Evolutionary conservation across 2,113 vertebrate genomes (phyloP).

Genomic region (Menura novaehollandiae): DNA sequence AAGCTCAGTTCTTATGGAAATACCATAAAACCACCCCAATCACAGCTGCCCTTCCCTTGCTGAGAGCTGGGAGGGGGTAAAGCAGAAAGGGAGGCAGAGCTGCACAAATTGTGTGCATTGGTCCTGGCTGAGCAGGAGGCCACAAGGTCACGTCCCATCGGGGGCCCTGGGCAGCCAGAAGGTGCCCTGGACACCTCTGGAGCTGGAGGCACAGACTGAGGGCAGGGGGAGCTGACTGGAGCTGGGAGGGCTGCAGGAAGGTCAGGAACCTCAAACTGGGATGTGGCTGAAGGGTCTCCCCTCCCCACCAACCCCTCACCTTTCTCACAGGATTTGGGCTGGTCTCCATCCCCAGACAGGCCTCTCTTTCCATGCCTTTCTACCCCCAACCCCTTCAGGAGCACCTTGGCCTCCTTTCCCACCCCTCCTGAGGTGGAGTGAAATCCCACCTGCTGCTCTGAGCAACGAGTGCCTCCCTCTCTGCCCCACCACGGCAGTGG

Average conservation of each 20-base stretch:
- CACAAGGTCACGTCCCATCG: not conserved
- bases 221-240: not conserved
- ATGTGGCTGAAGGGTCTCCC: not conserved
- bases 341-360: not conserved
- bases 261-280: not conserved
- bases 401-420: not conserved
- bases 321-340: not conserved
- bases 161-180: not conserved
- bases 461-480: not conserved
- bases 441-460: not conserved
- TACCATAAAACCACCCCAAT: not conserved
- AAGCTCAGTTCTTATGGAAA: not conserved
- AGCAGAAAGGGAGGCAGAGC: not conserved
- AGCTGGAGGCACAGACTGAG: not conserved
- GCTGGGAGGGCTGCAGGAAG: not conserved
- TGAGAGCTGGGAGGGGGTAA: not conserved
- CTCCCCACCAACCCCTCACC: not conserved
- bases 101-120: too few species aligned
- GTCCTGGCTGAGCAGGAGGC: not conserved
- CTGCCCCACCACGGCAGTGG: rapidly evolving
- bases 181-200: not conserved
- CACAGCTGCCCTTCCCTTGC: not conserved
- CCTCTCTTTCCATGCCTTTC: not conserved
- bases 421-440: not conserved
- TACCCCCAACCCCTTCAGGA: rapidly evolving